Conservation (phyloP, 2,113 vertebrate species). For the Ptilorrhoa leucosticta region DNA sequence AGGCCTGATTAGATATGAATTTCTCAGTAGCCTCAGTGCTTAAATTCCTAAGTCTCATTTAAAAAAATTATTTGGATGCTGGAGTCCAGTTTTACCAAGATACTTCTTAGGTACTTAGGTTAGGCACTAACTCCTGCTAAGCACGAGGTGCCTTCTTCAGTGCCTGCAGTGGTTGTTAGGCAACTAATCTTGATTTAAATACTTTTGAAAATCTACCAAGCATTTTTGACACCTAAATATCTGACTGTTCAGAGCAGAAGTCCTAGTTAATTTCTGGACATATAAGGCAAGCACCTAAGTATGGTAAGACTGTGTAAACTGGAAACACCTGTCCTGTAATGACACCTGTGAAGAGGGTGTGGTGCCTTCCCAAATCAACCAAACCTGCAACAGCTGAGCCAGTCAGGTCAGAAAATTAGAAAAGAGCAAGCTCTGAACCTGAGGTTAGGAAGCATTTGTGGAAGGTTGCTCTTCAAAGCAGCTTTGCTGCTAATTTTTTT, state of each 20-base stretch:
- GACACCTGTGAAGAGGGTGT: neutral
- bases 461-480: fast-evolving
- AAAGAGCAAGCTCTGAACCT: fast-evolving
- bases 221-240: slow-evolving; percentile 8
- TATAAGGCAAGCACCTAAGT: neutral
- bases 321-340: neutral
- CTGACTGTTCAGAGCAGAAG: neutral
- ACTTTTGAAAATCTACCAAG: neutral
- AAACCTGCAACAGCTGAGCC: neutral
- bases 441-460: fast-evolving
- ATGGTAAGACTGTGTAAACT: neutral
- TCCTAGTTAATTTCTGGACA: neutral
- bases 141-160: neutral
- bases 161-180: neutral
- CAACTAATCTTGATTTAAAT: slow-evolving; percentile 9
- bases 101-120: neutral
- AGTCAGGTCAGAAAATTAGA: neutral
- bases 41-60: neutral
- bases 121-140: neutral
- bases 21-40: neutral
- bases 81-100: neutral
- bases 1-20: neutral
- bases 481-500: fast-evolving
- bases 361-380: neutral
- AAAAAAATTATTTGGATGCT: neutral